phyloP scores from a whole-genome alignment of 2,888 invertebrate genomes.

The Aspidiotus destructor region DNA sequence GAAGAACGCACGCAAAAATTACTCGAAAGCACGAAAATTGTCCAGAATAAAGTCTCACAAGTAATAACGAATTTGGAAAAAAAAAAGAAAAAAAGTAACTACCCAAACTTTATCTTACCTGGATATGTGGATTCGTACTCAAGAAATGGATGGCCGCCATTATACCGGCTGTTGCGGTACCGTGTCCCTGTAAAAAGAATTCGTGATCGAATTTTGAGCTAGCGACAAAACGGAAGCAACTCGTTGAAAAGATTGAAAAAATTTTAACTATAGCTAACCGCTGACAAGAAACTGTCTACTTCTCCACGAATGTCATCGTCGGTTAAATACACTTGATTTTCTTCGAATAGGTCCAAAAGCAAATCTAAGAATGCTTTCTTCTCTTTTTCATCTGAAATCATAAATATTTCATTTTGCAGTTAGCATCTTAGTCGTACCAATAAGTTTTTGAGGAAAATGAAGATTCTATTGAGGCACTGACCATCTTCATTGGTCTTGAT shows the following conservation, averaged over 20 bases:
- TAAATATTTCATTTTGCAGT: too few species aligned
- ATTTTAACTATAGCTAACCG: conserved; percentile 43
- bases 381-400: conserved; percentile 40
- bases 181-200: conserved; percentile 11
- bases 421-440: too few species aligned
- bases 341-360: conserved; percentile 48
- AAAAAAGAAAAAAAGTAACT: too few species aligned
- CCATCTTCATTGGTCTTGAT: too few species aligned
- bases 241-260: not conserved
- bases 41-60: too few species aligned
- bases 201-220: not conserved
- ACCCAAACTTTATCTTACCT: not conserved
- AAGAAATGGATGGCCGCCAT: not conserved
- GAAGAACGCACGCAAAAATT: too few species aligned
- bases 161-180: not conserved
- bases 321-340: conserved; percentile 42
- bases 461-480: too few species aligned
- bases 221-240: not conserved
- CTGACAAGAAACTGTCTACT: conserved; percentile 66
- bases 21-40: too few species aligned
- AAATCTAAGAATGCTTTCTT: conserved; percentile 60
- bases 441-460: too few species aligned
- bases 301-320: conserved; percentile 56
- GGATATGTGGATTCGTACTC: conserved; percentile 2
- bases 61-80: too few species aligned